Percentiles rank a stretch among this genome's conserved stretches.
Conservation (phyloP, 1,140 invertebrate species). For the Drosophila truncata region DNA sequence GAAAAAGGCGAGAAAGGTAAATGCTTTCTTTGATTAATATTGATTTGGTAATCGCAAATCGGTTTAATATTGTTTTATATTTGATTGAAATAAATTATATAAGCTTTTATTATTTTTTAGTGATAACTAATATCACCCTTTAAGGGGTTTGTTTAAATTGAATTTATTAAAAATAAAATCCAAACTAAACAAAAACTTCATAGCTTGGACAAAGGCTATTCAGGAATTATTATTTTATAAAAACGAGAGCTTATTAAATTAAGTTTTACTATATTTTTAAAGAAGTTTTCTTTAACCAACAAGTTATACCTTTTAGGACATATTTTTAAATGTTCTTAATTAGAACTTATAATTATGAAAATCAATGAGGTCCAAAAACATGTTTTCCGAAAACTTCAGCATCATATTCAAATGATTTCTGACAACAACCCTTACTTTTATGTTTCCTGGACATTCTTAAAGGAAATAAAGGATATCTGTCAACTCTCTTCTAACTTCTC, state of each 20-base stretch:
- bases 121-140: no score
- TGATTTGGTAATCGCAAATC: background rate
- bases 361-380: background rate
- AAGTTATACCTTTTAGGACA: background rate
- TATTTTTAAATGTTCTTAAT: background rate
- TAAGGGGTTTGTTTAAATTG: no score
- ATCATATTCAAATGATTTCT: no score
- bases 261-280: background rate
- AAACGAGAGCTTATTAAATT: background rate
- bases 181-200: background rate
- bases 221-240: background rate
- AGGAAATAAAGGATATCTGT: no score
- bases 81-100: background rate
- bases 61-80: background rate
- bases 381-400: background rate
- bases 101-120: no score
- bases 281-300: background rate
- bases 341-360: background rate
- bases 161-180: background rate
- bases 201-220: background rate
- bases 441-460: background rate
- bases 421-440: background rate
- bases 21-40: background rate
- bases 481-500: background rate
- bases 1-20: background rate